A percentile compares a stretch with the other conserved stretches of the same genome.
Evolutionary conservation across 2,113 vertebrate genomes (phyloP).

Genomic region (Festucalex cinctus): DNA sequence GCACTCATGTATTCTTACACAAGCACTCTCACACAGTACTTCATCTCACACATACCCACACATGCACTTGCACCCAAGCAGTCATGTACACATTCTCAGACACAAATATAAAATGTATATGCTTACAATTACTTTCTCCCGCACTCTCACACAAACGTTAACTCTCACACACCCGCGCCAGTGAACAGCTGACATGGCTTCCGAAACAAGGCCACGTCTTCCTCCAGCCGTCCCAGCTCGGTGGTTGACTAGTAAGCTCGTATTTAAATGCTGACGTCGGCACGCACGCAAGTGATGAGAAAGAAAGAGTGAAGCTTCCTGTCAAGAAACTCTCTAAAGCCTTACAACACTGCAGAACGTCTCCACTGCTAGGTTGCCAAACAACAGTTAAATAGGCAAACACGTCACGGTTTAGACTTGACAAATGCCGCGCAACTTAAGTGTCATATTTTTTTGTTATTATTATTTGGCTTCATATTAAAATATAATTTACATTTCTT

Average conservation of each 20-base stretch:
- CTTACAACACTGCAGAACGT: conserved; percentile 72
- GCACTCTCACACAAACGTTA: conserved; percentile 41
- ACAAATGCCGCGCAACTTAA: conserved; percentile 75
- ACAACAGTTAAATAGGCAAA: conserved; percentile 78
- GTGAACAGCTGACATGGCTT: conserved; percentile 59
- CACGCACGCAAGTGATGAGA: conserved; percentile 36
- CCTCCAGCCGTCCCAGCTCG: neutral
- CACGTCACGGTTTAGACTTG: conserved; percentile 78
- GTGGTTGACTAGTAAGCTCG: conserved; percentile 20
- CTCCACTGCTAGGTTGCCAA: conserved; percentile 72
- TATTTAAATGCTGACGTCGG: conserved; percentile 58
- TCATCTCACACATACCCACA: conserved; percentile 47
- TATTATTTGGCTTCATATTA: conserved; percentile 72
- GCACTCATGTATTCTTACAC: conserved; percentile 28
- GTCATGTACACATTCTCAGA: too few species aligned
- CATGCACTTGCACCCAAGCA: neutral
- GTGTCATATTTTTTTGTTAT: conserved; percentile 50
- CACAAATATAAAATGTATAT: too few species aligned
- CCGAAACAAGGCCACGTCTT: conserved; percentile 27
- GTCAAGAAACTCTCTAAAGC: conserved; percentile 65
- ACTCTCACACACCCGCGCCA: conserved; percentile 40
- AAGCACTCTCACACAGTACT: conserved; percentile 51
- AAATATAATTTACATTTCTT: conserved; percentile 82
- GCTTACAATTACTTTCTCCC: too few species aligned
- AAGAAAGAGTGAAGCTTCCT: conserved; percentile 57